phyloP scores from a whole-genome alignment of 2,113 vertebrate species.

The Zosterops lateralis region DNA sequence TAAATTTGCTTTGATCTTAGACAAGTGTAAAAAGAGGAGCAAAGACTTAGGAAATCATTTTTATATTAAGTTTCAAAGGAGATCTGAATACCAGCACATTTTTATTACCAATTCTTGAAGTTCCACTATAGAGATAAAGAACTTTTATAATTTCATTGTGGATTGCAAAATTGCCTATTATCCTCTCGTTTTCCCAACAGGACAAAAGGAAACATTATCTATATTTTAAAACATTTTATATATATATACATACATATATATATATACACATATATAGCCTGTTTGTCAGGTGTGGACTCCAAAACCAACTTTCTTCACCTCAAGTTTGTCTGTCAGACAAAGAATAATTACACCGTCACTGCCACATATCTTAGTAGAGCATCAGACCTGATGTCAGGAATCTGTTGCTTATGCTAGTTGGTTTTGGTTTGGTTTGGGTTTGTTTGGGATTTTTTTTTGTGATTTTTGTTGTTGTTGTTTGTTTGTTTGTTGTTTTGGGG shows the following conservation, averaged over 20 bases:
- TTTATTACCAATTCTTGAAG: background rate
- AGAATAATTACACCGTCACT: background rate
- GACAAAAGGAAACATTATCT: background rate
- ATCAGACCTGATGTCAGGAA: background rate
- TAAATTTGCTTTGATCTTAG: background rate
- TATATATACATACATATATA: background rate
- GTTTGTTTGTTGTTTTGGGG: rapidly evolving
- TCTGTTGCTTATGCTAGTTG: background rate
- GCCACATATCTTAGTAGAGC: background rate
- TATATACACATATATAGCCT: background rate
- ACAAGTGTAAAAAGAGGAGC: background rate
- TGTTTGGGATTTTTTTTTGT: no score
- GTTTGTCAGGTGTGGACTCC: background rate
- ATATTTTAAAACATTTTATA: background rate
- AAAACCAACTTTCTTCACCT: background rate
- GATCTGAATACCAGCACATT: background rate
- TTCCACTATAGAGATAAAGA: background rate
- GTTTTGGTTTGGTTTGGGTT: background rate
- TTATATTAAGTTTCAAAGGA: background rate
- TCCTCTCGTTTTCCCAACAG: background rate
- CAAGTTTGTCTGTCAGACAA: background rate
- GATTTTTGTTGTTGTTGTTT: no score
- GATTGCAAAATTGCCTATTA: background rate
- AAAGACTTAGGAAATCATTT: background rate
- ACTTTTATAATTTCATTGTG: background rate